phyloP scores from a whole-genome alignment of 2,113 vertebrate species.

The Pelusios castaneus region DNA sequence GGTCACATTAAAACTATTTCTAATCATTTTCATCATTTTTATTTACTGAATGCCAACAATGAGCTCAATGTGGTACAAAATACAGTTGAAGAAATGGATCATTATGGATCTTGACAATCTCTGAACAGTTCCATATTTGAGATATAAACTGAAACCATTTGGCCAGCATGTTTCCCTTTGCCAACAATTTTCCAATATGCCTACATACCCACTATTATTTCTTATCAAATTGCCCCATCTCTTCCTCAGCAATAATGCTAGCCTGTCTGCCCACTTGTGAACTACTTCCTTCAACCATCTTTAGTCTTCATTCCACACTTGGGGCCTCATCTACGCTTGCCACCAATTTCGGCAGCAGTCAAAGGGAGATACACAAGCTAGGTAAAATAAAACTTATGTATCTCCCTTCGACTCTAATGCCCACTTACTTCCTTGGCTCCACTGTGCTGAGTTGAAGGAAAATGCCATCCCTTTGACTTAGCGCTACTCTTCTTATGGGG shows the following conservation, averaged over 20 bases:
- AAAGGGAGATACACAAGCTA: no score
- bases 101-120: neutral
- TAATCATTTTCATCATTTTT: neutral
- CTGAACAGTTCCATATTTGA: neutral
- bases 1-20: neutral
- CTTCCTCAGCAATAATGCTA: neutral
- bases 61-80: neutral
- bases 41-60: neutral
- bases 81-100: neutral
- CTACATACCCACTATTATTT: neutral
- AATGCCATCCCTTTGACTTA: no score
- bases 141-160: neutral
- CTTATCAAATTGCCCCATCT: neutral
- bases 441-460: no score
- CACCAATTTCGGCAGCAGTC: no score
- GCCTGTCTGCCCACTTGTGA: rapidly evolving
- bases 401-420: no score
- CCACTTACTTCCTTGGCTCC: no score
- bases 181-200: neutral
- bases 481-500: no score
- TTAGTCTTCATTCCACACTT: neutral
- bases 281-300: rapidly evolving
- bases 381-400: no score
- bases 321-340: no score
- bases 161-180: neutral